phyloP scores from a whole-genome alignment of 2,113 vertebrate species.

The Antechinus flavipes region DNA sequence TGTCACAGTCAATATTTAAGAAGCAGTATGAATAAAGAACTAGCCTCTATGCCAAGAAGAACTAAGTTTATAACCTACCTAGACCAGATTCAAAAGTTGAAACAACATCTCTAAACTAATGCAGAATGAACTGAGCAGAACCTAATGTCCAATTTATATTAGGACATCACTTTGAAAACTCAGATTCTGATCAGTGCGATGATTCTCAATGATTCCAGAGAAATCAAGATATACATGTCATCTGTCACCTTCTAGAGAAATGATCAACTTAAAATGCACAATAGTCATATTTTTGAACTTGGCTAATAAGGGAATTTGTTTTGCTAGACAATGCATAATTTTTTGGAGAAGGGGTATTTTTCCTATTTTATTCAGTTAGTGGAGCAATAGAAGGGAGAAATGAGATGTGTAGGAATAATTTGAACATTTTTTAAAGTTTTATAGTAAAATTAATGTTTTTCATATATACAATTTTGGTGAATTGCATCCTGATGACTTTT shows the following conservation, averaged over 20 bases:
- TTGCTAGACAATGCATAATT: neutral
- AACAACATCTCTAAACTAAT: neutral
- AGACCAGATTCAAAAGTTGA: too few relatives aligned
- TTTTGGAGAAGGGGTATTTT: neutral
- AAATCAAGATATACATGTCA: neutral
- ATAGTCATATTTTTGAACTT: neutral
- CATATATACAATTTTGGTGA: neutral
- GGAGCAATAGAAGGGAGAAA: neutral
- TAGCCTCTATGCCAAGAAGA: neutral
- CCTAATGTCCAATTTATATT: neutral
- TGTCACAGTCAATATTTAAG: neutral
- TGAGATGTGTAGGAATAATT: neutral
- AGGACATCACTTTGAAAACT: neutral
- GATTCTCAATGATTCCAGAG: neutral
- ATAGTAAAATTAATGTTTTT: neutral
- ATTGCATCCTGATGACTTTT: neutral
- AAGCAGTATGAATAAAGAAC: neutral
- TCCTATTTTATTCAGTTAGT: neutral
- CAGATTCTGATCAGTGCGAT: neutral
- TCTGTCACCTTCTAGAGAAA: neutral
- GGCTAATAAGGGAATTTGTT: neutral
- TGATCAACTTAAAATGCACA: neutral
- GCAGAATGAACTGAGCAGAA: neutral
- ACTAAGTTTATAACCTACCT: too few relatives aligned
- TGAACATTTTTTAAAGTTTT: neutral